Percentiles rank a stretch among this genome's conserved stretches.
Evolutionary conservation across 2,797 vertebrate genomes (phyloP).

Genomic region (Danio kyathit): DNA sequence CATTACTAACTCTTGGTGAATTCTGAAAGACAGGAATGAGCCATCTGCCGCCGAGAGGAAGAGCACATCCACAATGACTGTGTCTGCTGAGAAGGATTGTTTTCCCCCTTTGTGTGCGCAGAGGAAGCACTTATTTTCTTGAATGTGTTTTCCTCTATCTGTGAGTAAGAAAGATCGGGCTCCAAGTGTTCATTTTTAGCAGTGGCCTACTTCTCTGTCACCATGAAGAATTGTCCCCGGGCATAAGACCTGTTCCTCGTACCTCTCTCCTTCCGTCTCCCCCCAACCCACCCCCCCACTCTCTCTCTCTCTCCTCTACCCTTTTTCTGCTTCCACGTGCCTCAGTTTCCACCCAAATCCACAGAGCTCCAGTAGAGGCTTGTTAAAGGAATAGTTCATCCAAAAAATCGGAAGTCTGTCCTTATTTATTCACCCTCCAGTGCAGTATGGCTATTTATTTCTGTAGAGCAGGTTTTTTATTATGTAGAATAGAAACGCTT

Average conservation of each 20-base stretch:
- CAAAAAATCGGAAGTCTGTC: neutral
- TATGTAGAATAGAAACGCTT: too few species aligned
- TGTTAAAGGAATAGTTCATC: constrained; percentile 6
- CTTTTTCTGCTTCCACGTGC: neutral
- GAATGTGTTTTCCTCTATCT: constrained; percentile 31
- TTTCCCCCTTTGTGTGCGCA: constrained; percentile 5
- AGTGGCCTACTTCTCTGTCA: constrained; percentile 56
- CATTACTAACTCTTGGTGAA: neutral
- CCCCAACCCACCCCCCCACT: neutral
- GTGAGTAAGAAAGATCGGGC: constrained; percentile 40
- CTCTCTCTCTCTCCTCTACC: neutral
- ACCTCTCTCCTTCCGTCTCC: constrained; percentile 34
- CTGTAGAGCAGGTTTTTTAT: neutral
- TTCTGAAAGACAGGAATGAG: neutral
- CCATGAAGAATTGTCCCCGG: constrained; percentile 54
- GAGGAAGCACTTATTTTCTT: constrained; percentile 40
- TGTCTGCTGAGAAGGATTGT: neutral
- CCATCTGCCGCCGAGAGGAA: neutral
- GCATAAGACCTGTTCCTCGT: constrained; percentile 43
- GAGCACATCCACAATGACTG: neutral
- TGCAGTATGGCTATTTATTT: neutral
- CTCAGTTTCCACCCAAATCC: constrained; percentile 24
- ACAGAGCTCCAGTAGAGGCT: constrained; percentile 7
- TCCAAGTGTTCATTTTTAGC: constrained; percentile 55
- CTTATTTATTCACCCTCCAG: constrained; percentile 2